Evolutionary conservation across 2,797 vertebrate species (phyloP).

Genomic region (Sebastes cheni): DNA sequence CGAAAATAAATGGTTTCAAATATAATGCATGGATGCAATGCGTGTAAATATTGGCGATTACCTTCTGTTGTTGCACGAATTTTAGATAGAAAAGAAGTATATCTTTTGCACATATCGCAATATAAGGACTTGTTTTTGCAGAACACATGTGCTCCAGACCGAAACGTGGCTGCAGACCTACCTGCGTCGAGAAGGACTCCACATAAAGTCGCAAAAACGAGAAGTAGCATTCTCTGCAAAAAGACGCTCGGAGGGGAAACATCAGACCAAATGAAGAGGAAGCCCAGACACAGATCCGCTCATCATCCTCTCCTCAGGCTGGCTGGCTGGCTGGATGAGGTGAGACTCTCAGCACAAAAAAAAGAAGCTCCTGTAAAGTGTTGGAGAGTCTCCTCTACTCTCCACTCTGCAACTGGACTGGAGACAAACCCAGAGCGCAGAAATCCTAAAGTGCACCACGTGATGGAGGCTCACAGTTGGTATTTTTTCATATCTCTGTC

Average conservation of each 20-base stretch:
- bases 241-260: conserved; percentile 68
- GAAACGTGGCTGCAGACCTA: conserved; percentile 59
- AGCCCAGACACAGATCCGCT: conserved; percentile 23
- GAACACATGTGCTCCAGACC: not conserved
- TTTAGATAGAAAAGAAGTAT: too few relatives aligned
- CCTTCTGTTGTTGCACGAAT: conserved; percentile 10
- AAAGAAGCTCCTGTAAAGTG: conserved; percentile 35
- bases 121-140: not conserved
- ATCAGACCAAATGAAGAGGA: conserved; percentile 56
- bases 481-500: not conserved
- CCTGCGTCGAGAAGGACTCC: conserved; percentile 88
- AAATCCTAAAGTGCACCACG: conserved; percentile 57
- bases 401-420: conserved; percentile 34
- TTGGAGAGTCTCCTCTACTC: not conserved
- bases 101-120: not conserved
- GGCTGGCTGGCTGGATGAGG: not conserved
- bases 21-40: too few relatives aligned
- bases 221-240: conserved; percentile 88
- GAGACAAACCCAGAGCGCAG: conserved; percentile 31
- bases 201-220: conserved; percentile 86
- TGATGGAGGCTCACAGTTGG: conserved; percentile 41
- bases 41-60: too few relatives aligned
- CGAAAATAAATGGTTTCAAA: too few relatives aligned
- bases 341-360: not conserved
- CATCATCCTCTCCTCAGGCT: conserved; percentile 35